These are phyloP conservation scores for Gavialis gangeticus DNA, from an alignment of 2,113 vertebrate genomes.

Conservation along the genomic window DNA sequence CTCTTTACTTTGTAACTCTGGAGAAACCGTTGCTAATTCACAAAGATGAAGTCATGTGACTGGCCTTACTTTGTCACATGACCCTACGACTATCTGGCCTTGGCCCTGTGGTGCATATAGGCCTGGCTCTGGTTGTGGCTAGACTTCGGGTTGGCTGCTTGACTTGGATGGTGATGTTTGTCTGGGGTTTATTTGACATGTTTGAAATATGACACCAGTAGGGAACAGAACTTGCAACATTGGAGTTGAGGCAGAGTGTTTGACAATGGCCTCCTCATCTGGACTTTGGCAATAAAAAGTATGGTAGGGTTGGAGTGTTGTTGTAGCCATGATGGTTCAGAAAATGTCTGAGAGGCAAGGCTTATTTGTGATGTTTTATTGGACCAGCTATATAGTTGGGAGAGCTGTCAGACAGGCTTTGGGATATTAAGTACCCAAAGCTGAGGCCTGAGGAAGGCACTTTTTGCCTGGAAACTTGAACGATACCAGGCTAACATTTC, in stretches of 20 bases:
- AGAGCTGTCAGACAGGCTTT: no score
- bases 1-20: not conserved
- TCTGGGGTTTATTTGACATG: not conserved
- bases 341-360: no score
- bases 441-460: no score
- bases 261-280: not conserved
- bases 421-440: no score
- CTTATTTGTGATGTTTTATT: no score
- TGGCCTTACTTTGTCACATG: no score
- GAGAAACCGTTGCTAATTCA: not conserved
- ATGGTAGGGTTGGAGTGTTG: no score
- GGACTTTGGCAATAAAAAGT: not conserved
- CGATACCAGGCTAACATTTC: not conserved
- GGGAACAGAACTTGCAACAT: not conserved
- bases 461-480: no score
- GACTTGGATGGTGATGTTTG: not conserved
- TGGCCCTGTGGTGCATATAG: not conserved
- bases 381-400: no score
- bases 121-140: no score
- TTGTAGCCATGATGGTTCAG: no score
- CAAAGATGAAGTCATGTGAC: not conserved
- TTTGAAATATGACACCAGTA: not conserved
- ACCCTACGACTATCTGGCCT: not conserved
- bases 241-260: not conserved
- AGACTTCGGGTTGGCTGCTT: not conserved